A percentile compares a stretch with the other conserved stretches of the same genome.
Conservation (phyloP, 2,888 invertebrate species). For the Aquatica leii region DNA sequence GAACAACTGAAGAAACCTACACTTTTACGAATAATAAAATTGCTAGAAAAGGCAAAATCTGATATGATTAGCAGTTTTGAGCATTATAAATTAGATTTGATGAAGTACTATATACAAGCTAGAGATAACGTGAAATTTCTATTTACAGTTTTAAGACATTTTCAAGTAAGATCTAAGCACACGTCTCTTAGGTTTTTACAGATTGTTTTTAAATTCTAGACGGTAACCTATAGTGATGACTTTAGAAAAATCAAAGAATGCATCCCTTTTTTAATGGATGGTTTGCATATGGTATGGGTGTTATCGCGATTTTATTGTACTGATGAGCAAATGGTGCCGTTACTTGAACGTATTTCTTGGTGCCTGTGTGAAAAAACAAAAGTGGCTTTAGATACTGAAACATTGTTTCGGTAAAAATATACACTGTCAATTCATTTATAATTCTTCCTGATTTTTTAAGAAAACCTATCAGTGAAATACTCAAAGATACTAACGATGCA, state of each 20-base stretch:
- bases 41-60: slow-evolving; percentile 67
- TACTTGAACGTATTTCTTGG: slow-evolving; percentile 85
- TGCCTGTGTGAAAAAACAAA: slow-evolving; percentile 81
- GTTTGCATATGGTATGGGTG: slow-evolving; percentile 90
- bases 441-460: slow-evolving; percentile 51
- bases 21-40: slow-evolving; percentile 68
- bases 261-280: slow-evolving; percentile 82
- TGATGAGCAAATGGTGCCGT: slow-evolving; percentile 86
- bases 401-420: slow-evolving; percentile 81
- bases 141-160: slow-evolving; percentile 76
- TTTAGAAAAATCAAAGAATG: slow-evolving; percentile 76
- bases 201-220: slow-evolving; percentile 45
- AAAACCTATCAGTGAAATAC: slow-evolving; percentile 62
- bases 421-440: too few species aligned
- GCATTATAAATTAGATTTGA: slow-evolving; percentile 68
- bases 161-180: slow-evolving; percentile 62
- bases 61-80: slow-evolving; percentile 68
- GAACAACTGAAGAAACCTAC: slow-evolving; percentile 83
- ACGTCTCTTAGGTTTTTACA: neutral
- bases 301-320: slow-evolving; percentile 84
- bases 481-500: slow-evolving; percentile 61
- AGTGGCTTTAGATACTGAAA: slow-evolving; percentile 72
- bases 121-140: slow-evolving; percentile 82
- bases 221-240: slow-evolving; percentile 62
- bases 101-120: slow-evolving; percentile 74